Conservation (phyloP, 2,113 vertebrate genomes). For the Gambusia holbrooki region DNA sequence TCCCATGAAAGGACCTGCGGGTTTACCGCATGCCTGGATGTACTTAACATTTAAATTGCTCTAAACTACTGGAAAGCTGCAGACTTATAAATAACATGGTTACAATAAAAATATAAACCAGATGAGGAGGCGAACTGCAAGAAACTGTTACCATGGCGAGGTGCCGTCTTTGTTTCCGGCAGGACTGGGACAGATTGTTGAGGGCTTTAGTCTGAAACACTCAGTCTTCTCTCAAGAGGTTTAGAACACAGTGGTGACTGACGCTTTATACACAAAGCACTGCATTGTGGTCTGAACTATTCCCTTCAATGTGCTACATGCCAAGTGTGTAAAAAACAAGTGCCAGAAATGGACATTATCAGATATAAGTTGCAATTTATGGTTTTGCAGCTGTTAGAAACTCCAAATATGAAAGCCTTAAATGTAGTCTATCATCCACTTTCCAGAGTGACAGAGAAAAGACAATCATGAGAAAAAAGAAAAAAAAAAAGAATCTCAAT, state of each 20-base stretch:
- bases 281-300: conserved; percentile 64
- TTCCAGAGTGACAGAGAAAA: conserved; percentile 19
- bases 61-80: conserved; percentile 89
- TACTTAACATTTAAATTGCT: conserved; percentile 91
- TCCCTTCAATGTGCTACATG: conserved; percentile 63
- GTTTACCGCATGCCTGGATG: conserved; percentile 92
- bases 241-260: conserved; percentile 71
- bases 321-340: conserved; percentile 75
- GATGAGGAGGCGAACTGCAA: conserved; percentile 82
- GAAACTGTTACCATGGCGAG: conserved; percentile 67
- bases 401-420: conserved; percentile 34
- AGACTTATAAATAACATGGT: conserved; percentile 98
- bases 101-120: conserved; percentile 90
- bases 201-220: conserved; percentile 58
- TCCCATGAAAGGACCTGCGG: conserved; percentile 87
- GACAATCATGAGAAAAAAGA: too few relatives aligned
- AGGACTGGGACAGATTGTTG: conserved; percentile 56
- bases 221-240: conserved; percentile 53
- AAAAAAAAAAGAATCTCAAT: conserved; percentile 21
- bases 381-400: conserved; percentile 51
- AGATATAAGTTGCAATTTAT: conserved; percentile 56
- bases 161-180: conserved; percentile 69
- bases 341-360: conserved; percentile 65
- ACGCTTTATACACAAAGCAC: conserved; percentile 75
- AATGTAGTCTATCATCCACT: conserved; percentile 35